These are phyloP conservation scores for Anomalospiza imberbis DNA, from an alignment of 2,797 vertebrate species.

Conservation along the genomic window DNA sequence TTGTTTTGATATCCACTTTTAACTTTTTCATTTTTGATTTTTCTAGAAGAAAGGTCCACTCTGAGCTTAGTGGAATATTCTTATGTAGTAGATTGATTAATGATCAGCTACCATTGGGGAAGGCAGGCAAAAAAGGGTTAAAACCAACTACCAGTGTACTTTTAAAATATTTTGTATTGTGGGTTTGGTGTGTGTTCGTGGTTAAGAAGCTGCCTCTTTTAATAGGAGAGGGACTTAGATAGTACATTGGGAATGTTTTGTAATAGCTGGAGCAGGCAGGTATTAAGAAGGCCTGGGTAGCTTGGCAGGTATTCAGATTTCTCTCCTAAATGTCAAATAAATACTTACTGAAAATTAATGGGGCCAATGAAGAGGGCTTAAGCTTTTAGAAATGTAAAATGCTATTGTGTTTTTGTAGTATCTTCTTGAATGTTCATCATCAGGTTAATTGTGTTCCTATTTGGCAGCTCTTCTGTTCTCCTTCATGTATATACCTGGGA, in stretches of 20 bases:
- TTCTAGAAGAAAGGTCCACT: neutral
- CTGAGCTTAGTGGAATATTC: neutral
- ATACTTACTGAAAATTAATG: neutral
- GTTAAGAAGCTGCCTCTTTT: neutral
- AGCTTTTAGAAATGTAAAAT: neutral
- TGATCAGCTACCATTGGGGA: neutral
- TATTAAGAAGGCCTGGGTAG: neutral
- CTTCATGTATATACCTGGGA: neutral
- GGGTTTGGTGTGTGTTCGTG: neutral
- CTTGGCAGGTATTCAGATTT: neutral
- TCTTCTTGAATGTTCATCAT: neutral
- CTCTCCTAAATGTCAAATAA: neutral
- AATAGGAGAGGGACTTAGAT: neutral
- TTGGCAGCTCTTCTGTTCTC: neutral
- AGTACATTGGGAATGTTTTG: neutral
- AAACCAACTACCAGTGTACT: neutral
- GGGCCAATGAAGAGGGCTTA: neutral
- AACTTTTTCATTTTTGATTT: neutral
- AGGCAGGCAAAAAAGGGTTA: neutral
- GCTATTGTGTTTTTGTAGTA: neutral
- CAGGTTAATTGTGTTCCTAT: neutral
- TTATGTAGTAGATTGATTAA: neutral
- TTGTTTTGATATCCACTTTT: neutral
- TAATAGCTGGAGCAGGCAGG: neutral
- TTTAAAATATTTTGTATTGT: neutral